Percentiles rank a stretch among this genome's conserved stretches.
Evolutionary conservation across 2,888 invertebrate species (phyloP).

Genomic region (Malachius bipustulatus): DNA sequence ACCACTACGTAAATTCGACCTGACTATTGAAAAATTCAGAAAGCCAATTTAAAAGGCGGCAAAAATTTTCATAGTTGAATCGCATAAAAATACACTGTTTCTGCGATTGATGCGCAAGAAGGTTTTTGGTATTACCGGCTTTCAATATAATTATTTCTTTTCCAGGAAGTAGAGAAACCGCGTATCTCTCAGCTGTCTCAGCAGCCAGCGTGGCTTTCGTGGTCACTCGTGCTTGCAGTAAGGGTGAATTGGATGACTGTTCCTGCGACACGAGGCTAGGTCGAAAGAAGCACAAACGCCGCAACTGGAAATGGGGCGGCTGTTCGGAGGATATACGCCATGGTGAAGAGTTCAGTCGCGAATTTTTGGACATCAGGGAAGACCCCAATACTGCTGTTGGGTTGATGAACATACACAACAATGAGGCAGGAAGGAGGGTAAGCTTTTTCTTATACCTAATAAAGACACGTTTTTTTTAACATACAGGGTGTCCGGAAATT

Average conservation of each 20-base stretch:
- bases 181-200: slow-evolving; percentile 79
- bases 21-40: too few relatives aligned
- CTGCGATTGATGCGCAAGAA: too few relatives aligned
- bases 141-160: too few relatives aligned
- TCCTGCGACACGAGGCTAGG: slow-evolving; percentile 60
- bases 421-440: slow-evolving; percentile 82
- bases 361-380: slow-evolving; percentile 77
- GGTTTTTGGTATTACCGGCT: too few relatives aligned
- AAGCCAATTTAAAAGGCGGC: too few relatives aligned
- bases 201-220: slow-evolving; percentile 84
- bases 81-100: too few relatives aligned
- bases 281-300: slow-evolving; percentile 42
- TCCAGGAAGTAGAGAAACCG: slow-evolving; percentile 78
- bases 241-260: slow-evolving; percentile 77
- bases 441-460: slow-evolving; percentile 24
- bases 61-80: too few relatives aligned
- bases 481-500: too few relatives aligned
- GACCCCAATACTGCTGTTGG: slow-evolving; percentile 59
- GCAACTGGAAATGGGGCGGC: slow-evolving; percentile 87
- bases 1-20: too few relatives aligned
- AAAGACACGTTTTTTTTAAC: too few relatives aligned
- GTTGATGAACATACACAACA: slow-evolving; percentile 85
- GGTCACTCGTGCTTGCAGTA: slow-evolving; percentile 75
- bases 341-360: slow-evolving; percentile 73
- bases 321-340: slow-evolving; percentile 85